These are phyloP conservation scores for Epizoanthus rinbou DNA, from an alignment of 92 coral and sea anemone genomes.

Conservation along the genomic window DNA sequence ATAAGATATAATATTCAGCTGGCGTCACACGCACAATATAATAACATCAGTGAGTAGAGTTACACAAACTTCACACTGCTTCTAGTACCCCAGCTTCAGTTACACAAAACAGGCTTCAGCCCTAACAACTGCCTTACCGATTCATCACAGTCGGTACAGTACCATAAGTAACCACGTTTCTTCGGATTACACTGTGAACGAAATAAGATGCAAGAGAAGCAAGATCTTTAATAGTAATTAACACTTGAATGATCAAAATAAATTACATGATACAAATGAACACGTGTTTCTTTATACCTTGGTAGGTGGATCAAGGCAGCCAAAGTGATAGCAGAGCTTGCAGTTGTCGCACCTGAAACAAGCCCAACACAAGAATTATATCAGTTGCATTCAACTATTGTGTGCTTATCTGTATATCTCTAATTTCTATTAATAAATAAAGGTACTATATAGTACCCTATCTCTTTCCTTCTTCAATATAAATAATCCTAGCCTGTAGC, in stretches of 20 bases:
- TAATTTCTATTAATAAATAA: background rate
- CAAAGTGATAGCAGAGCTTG: constrained; percentile 87
- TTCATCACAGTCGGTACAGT: constrained; percentile 97
- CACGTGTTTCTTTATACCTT: constrained; percentile 63
- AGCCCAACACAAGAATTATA: background rate
- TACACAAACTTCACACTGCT: background rate
- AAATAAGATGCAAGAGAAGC: background rate
- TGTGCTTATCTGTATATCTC: too few relatives aligned
- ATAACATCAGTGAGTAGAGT: background rate
- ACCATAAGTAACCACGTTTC: constrained; percentile 97
- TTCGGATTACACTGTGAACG: constrained; percentile 81
- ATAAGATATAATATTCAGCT: background rate
- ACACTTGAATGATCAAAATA: background rate
- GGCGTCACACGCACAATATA: background rate
- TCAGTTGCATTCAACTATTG: background rate
- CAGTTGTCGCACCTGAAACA: constrained; percentile 86
- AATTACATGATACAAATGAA: background rate
- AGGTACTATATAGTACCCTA: too few relatives aligned
- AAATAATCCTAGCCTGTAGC: too few relatives aligned
- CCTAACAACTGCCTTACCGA: constrained; percentile 94
- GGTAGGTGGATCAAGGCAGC: constrained; percentile 94
- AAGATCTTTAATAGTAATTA: background rate
- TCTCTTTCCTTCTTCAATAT: too few relatives aligned
- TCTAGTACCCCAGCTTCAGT: background rate
- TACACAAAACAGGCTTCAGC: background rate